phyloP scores from a whole-genome alignment of 2,113 vertebrate species.

The Penelope pileata region DNA sequence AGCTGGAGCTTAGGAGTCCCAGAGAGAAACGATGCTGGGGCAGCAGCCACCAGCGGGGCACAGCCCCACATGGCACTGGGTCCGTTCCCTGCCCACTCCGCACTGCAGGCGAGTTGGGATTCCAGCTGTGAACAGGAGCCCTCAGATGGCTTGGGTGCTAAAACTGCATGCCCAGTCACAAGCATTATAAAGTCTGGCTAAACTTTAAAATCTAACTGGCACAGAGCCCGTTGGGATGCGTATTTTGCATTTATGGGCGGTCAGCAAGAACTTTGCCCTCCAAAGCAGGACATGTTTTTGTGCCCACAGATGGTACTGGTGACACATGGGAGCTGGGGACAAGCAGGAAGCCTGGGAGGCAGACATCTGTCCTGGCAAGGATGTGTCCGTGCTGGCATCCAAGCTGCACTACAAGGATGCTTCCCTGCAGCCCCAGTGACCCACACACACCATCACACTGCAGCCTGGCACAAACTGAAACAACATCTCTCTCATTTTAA shows the following conservation, averaged over 20 bases:
- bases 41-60: not conserved
- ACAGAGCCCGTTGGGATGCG: not conserved
- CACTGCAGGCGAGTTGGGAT: not conserved
- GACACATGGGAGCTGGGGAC: too few relatives aligned
- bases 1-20: not conserved
- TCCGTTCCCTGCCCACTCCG: not conserved
- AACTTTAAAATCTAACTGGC: not conserved
- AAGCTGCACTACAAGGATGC: not conserved
- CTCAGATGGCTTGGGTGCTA: too few relatives aligned
- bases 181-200: not conserved
- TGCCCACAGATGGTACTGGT: not conserved
- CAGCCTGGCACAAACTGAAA: not conserved
- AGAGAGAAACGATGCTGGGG: not conserved
- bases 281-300: not conserved
- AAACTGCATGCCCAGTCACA: not conserved
- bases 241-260: not conserved
- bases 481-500: not conserved
- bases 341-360: not conserved
- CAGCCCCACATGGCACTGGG: not conserved
- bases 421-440: not conserved
- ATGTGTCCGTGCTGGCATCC: not conserved
- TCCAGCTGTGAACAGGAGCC: not conserved
- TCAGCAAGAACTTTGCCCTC: not conserved
- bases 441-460: not conserved
- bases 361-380: not conserved